These are phyloP conservation scores for Ceriagrion tenellum DNA, from an alignment of 2,888 invertebrate genomes.

Conservation along the genomic window DNA sequence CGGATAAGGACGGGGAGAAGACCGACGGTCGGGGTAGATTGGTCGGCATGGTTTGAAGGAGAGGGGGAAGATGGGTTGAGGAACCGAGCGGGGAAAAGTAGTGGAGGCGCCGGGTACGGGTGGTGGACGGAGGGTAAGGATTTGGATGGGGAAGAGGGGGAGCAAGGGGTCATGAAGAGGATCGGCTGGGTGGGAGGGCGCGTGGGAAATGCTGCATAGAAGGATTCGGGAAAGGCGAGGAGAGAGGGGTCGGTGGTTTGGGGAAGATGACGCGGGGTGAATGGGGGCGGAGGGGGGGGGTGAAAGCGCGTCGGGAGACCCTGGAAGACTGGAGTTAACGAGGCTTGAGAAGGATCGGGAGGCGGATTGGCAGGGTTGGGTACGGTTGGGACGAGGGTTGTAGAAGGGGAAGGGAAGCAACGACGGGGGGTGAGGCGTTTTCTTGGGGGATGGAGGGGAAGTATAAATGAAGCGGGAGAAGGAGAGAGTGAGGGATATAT, in stretches of 20 bases:
- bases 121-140: neutral
- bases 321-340: constrained; percentile 3
- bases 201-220: neutral
- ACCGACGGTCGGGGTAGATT: neutral
- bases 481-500: neutral
- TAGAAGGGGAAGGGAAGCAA: neutral
- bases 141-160: neutral
- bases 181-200: neutral
- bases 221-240: neutral
- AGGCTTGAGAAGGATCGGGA: neutral
- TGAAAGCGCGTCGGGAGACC: too few species aligned
- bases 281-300: neutral
- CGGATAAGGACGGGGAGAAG: neutral
- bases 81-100: neutral
- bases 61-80: neutral
- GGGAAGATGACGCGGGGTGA: neutral
- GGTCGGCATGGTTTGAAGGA: neutral
- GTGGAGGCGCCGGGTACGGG: neutral
- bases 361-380: neutral
- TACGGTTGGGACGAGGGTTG: neutral
- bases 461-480: neutral
- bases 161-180: neutral
- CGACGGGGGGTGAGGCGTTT: neutral
- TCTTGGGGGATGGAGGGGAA: neutral
- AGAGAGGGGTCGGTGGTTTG: neutral